Base-by-base conservation (phyloP, 2,113 vertebrate genomes). In the Protomyctophum bolini region DNA sequence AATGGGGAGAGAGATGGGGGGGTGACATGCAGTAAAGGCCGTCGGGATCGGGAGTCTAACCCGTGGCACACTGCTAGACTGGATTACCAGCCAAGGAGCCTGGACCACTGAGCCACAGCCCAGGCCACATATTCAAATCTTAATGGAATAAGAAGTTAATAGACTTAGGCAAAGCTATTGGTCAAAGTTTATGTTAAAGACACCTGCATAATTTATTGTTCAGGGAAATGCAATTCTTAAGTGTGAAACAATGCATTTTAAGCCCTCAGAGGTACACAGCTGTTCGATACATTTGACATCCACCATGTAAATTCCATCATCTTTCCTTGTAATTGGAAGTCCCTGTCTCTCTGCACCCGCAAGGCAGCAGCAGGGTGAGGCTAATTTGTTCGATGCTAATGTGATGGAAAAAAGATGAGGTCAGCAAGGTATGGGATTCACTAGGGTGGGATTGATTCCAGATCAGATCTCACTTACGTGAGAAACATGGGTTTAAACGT, bases 381-480 rank as follows among this genome's bases (percentile, higher is more conserved):
- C 79, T 88, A 76, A 87, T 88, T 85, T 85, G 72, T 58, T 84
- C 70, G 12, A 91, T 87, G 73, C 76, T 86, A 91, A 91, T 91
- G 81, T 81, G 71, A 83, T 83, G 79, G 80, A 78, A 82, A 86
- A 86, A 83, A 85, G 69, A 86, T 82, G 73, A 83, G 84, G 85
- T 86, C 84, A 86, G 87, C 72, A 66, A 71, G 66, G 70, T 83
- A 78, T 64, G 8, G 1, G 51, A 84, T 79, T 79, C 83, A 77
- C 83, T 76, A 73, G 77, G 78, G 79, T 75, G 68, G 64, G 62
- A 91, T 89, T 84, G 90, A 90, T 92, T 88, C 82, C 79, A 84
- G 80, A 87, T 89, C 83, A 85, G 83, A 85, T 90, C 83, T 88
- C 85, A 84, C 83, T 85, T 84, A 84, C 79, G 88, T 84, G 83